Evolutionary conservation across 1,140 invertebrate genomes (phyloP).

Genomic region (Lepidurus couesii): DNA sequence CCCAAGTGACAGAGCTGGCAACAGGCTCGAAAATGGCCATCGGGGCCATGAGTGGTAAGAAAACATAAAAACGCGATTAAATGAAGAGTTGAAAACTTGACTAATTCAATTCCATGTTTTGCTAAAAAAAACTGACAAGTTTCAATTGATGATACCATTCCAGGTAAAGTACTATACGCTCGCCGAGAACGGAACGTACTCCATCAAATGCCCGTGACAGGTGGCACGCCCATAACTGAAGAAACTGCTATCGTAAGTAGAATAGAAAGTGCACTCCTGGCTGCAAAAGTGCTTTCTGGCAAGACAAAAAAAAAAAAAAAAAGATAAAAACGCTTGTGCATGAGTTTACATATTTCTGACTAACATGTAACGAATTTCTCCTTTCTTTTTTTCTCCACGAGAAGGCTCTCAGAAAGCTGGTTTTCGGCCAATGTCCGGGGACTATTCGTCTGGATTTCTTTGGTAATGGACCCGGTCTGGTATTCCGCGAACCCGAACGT

Average conservation of each 20-base stretch:
- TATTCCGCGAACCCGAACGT: slow-evolving; percentile 53
- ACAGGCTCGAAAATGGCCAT: slow-evolving; percentile 2
- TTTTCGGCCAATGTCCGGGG: slow-evolving; percentile 55
- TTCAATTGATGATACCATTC: slow-evolving; percentile 4
- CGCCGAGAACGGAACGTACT: neutral
- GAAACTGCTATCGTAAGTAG: slow-evolving; percentile 57
- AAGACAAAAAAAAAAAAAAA: neutral
- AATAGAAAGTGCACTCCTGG: neutral
- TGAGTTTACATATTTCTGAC: neutral
- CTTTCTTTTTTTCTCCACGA: slow-evolving; percentile 29
- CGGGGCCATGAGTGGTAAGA: neutral
- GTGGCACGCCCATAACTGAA: slow-evolving; percentile 59
- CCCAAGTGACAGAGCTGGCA: slow-evolving; percentile 7
- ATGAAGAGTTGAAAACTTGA: neutral
- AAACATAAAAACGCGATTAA: neutral
- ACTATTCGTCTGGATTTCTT: slow-evolving; percentile 58
- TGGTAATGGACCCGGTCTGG: slow-evolving; percentile 50
- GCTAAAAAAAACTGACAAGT: neutral
- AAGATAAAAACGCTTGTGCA: neutral
- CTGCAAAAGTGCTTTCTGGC: neutral
- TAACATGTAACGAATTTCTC: neutral
- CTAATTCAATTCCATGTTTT: neutral
- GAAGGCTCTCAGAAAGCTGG: slow-evolving; percentile 52
- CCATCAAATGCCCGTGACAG: slow-evolving; percentile 43
- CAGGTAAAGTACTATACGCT: neutral